These are phyloP conservation scores for Lanistes nyassanus DNA, from an alignment of 1,140 invertebrate species.

Conservation along the genomic window DNA sequence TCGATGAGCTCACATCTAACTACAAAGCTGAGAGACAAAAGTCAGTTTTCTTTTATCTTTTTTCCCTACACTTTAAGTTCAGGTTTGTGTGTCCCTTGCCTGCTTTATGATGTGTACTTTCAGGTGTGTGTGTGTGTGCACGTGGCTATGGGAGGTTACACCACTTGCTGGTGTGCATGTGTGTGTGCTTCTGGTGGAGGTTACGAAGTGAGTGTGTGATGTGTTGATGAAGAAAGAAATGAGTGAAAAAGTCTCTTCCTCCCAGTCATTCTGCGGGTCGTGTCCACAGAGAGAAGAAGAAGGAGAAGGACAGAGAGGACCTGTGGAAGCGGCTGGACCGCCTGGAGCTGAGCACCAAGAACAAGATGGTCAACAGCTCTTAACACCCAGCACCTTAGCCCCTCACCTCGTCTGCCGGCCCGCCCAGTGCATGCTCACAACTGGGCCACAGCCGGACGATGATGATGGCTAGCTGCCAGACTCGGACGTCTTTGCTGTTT, in stretches of 20 bases:
- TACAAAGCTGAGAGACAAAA: conserved; percentile 82
- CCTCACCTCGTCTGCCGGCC: background rate
- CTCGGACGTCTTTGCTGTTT: no score
- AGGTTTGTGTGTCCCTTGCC: background rate
- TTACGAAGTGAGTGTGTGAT: no score
- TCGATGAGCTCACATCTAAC: conserved; percentile 86
- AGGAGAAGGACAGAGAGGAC: conserved; percentile 66
- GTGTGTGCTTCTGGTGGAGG: no score
- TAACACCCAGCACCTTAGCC: conserved; percentile 15
- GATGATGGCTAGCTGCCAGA: no score
- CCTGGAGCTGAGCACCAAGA: conserved; percentile 59
- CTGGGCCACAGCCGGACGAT: no score
- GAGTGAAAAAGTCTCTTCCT: no score
- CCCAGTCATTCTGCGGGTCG: no score
- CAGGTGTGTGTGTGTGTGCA: background rate
- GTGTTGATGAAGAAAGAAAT: no score
- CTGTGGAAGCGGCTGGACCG: conserved; percentile 66
- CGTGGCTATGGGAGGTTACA: background rate
- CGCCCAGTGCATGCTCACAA: background rate
- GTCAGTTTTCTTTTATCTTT: conserved; percentile 46
- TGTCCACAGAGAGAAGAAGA: conserved; percentile 65
- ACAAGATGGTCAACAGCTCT: conserved; percentile 42
- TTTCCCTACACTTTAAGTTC: background rate
- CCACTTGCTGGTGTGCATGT: no score
- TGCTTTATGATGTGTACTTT: background rate